Evolutionary conservation across 1,140 invertebrate genomes (phyloP).

Genomic region (Caenorhabditis latens): DNA sequence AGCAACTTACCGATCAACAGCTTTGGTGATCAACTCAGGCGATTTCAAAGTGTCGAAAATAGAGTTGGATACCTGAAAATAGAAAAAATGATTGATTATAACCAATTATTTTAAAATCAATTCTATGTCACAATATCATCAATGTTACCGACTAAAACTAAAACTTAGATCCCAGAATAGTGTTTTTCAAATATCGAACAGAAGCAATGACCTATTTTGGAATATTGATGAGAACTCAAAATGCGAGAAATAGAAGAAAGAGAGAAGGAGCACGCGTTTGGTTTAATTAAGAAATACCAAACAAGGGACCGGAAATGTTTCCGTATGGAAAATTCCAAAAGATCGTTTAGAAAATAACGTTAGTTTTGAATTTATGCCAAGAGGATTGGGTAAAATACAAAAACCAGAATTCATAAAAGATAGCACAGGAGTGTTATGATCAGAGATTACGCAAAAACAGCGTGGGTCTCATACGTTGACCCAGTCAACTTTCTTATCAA

Average conservation of each 20-base stretch:
- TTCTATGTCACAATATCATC: too few species aligned
- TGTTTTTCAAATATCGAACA: too few species aligned
- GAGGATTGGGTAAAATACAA: not conserved
- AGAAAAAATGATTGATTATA: not conserved
- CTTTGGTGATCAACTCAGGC: not conserved
- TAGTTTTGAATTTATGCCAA: too few species aligned
- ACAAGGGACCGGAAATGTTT: not conserved
- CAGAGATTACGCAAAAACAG: not conserved
- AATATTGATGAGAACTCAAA: too few species aligned
- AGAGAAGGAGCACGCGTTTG: not conserved
- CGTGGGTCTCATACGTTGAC: not conserved
- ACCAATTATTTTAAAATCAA: not conserved
- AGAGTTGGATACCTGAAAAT: not conserved
- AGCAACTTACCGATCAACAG: not conserved
- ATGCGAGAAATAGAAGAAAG: not conserved
- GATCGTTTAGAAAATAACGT: too few species aligned
- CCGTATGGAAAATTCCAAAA: too few species aligned
- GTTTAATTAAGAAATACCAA: constrained; percentile 27
- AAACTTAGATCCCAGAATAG: too few species aligned
- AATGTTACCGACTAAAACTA: too few species aligned
- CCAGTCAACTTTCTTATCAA: constrained; percentile 15
- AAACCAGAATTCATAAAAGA: not conserved
- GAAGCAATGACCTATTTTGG: too few species aligned
- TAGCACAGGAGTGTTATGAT: not conserved
- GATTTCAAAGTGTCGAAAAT: constrained; percentile 8